Evolutionary conservation across 2,113 vertebrate genomes (phyloP), one percentile per base, ranked within the genome.

Genomic region (Toxotes jaculatrix): DNA sequence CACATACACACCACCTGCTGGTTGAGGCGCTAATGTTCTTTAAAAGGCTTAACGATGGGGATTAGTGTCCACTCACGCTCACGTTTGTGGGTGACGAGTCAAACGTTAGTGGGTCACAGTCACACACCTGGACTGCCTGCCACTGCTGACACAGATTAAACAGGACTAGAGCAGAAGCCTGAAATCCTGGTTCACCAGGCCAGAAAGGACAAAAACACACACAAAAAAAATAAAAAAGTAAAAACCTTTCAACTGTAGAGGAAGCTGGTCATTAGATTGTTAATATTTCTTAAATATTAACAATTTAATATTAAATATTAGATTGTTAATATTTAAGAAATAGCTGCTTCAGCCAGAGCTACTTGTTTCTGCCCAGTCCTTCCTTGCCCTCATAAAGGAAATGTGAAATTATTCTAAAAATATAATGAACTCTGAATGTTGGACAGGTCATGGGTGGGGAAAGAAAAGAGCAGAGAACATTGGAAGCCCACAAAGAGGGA

Each of bases 61-160:
- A 93, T 90, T 92, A 94, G 53, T 32, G 53, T 84, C 70, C 80
- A 82, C 72, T 87, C 84, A 66, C 16, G 27, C 79, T 92, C 79
- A 91, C 61, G 70, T 85, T 91, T 88, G 75, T 84, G 80, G 66
- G 42, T 49, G 68, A 79, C 19, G 56, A 83, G 90, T 92, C 90
- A 93, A 92, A 94, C 61, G 23, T 94, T 93, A 93, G 78, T 93
- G 80, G 92, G 91, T 94, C 92, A 94, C 68, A 77, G 83, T 82
- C 75, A 83, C 86, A 91, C 90, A 91, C 91, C 90, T 89, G 84
- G 79, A 91, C 86, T 7, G 36, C 62, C 74, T 83, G 78, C 40
- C 57, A 76, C 83, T 88, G 86, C 77, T 87, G 86, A 91, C 86
- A 89, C 86, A 82, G 87, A 88, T 90, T 91, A 65, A 53, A 74